Evolutionary conservation across 1,140 invertebrate species (phyloP).

Genomic region (Telenomus remus): DNA sequence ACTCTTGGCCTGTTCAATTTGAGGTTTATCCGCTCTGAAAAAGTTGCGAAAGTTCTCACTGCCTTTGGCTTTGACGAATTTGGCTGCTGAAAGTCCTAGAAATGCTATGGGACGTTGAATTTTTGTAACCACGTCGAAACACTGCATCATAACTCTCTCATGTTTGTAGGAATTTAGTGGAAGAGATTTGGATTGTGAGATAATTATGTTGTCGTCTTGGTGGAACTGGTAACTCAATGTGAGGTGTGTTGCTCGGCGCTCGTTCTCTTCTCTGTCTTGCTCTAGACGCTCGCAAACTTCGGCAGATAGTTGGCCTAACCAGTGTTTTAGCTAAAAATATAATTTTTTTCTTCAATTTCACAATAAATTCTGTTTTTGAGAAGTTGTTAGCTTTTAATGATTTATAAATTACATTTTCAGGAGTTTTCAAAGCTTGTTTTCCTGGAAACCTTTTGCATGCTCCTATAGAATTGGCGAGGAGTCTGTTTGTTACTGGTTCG

Average conservation of each 20-base stretch:
- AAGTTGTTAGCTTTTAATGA: no score
- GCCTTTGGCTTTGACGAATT: slow-evolving; percentile 83
- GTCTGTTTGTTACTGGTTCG: slow-evolving; percentile 88
- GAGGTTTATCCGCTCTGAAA: slow-evolving; percentile 70
- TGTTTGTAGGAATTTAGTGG: slow-evolving; percentile 78
- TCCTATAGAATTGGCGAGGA: slow-evolving; percentile 94
- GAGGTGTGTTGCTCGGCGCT: slow-evolving; percentile 81
- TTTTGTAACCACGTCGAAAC: slow-evolving; percentile 79
- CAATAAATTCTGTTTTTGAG: no score
- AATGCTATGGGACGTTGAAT: slow-evolving; percentile 79
- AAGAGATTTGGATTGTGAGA: slow-evolving; percentile 78
- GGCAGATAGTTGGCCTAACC: slow-evolving; percentile 86
- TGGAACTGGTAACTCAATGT: slow-evolving; percentile 79
- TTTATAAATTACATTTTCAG: slow-evolving; percentile 78
- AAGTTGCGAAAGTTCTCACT: slow-evolving; percentile 79
- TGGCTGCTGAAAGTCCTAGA: slow-evolving; percentile 85
- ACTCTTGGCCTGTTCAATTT: neutral
- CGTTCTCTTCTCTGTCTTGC: slow-evolving; percentile 85
- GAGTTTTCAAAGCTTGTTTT: slow-evolving; percentile 82
- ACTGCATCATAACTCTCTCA: slow-evolving; percentile 78
- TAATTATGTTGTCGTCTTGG: slow-evolving; percentile 77
- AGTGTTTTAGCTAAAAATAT: slow-evolving; percentile 77
- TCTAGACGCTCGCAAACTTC: slow-evolving; percentile 91
- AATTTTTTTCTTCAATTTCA: slow-evolving; percentile 14
- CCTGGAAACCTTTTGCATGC: slow-evolving; percentile 96